These are phyloP conservation scores for Geothlypis trichas DNA, from an alignment of 2,113 vertebrate species.

Conservation along the genomic window DNA sequence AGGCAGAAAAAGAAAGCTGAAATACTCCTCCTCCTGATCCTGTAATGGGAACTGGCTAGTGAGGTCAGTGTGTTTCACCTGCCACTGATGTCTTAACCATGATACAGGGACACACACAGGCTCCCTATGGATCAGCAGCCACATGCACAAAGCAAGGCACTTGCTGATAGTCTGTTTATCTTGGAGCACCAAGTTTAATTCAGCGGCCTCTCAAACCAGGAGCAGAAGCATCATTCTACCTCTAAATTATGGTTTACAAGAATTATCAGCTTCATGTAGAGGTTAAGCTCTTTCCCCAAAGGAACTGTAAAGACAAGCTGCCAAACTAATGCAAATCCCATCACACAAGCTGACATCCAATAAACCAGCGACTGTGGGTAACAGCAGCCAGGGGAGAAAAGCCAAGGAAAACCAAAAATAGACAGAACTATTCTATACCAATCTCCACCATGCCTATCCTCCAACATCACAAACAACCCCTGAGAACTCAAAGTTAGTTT, in stretches of 20 bases:
- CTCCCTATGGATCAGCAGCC: background rate
- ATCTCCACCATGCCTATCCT: background rate
- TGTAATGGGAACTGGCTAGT: background rate
- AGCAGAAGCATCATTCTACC: background rate
- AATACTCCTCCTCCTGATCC: background rate
- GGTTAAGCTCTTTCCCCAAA: background rate
- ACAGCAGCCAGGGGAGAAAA: background rate
- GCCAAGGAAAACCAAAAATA: background rate
- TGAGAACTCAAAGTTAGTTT: background rate
- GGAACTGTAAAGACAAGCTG: background rate
- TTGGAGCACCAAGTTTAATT: background rate
- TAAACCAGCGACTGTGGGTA: background rate
- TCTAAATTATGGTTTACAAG: background rate
- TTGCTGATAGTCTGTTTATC: background rate
- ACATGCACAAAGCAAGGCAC: accelerated
- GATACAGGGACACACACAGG: background rate
- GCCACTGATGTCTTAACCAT: accelerated
- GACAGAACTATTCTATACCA: background rate
- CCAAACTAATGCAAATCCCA: background rate
- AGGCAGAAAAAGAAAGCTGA: background rate
- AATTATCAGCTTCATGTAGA: background rate
- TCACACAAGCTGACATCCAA: background rate
- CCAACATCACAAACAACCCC: background rate
- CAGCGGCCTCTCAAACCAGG: background rate
- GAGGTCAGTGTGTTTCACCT: background rate